Percentiles rank a stretch among this genome's conserved stretches.
phyloP scores from a whole-genome alignment of 2,888 invertebrate genomes.

The Siphlonurus alternatus region DNA sequence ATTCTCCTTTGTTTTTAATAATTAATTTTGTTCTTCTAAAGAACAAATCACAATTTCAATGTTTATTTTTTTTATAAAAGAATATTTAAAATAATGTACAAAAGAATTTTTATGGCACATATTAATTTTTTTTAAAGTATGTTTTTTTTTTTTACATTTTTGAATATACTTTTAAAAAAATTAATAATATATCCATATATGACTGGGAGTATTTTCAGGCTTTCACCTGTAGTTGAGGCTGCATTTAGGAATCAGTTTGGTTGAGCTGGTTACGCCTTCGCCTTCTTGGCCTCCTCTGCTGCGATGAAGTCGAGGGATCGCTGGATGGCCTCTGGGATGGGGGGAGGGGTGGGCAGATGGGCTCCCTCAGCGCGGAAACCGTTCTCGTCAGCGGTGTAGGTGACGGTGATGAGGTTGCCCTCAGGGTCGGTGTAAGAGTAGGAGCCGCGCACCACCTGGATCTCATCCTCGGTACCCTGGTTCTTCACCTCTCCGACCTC shows the following conservation, averaged over 20 bases:
- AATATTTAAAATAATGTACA: too few species aligned
- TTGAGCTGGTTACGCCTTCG: background rate
- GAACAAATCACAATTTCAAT: too few species aligned
- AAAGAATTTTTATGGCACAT: too few species aligned
- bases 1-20: too few species aligned
- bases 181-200: too few species aligned
- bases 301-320: slow-evolving; percentile 8
- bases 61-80: too few species aligned
- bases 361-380: slow-evolving; percentile 13
- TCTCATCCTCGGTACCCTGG: slow-evolving; percentile 4
- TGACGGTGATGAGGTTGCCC: background rate
- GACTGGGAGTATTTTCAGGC: too few species aligned
- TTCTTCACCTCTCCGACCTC: slow-evolving; percentile 4
- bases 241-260: background rate
- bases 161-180: too few species aligned
- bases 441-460: background rate
- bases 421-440: slow-evolving; percentile 4
- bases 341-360: slow-evolving; percentile 13
- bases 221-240: too few species aligned
- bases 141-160: too few species aligned
- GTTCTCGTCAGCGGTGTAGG: background rate
- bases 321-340: slow-evolving; percentile 8
- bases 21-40: too few species aligned
- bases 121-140: too few species aligned
- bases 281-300: background rate